Evolutionary conservation across 2,888 invertebrate genomes (phyloP).

Genomic region (Sphecodes monilicornis): DNA sequence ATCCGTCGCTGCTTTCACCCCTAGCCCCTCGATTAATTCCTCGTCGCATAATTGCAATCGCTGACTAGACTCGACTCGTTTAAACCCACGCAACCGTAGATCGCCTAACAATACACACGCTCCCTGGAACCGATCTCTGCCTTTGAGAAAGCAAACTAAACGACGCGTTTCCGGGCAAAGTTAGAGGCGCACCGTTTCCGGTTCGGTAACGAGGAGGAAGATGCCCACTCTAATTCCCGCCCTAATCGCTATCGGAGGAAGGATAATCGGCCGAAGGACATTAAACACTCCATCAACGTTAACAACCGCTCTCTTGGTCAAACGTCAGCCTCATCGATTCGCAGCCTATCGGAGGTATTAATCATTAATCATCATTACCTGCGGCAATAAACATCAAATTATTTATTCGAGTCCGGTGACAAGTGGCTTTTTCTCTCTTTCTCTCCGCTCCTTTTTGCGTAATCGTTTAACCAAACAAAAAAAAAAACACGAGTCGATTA

Average conservation of each 20-base stretch:
- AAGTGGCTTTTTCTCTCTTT: conserved; percentile 14
- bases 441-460: conserved; percentile 12
- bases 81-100: conserved; percentile 55
- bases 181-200: conserved; percentile 44
- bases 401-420: neutral
- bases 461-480: conserved; percentile 24
- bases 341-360: conserved; percentile 6
- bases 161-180: conserved; percentile 49
- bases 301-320: conserved; percentile 26
- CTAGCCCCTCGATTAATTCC: conserved; percentile 59
- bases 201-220: conserved; percentile 26
- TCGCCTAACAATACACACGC: conserved; percentile 54
- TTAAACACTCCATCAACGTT: conserved; percentile 41
- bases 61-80: conserved; percentile 60
- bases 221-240: conserved; percentile 34
- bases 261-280: conserved; percentile 46
- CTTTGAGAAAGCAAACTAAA: conserved; percentile 44
- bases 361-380: neutral
- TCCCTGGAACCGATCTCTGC: conserved; percentile 35
- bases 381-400: neutral
- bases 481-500: neutral
- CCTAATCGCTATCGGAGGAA: conserved; percentile 49
- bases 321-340: conserved; percentile 12
- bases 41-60: conserved; percentile 70
- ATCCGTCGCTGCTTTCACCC: conserved; percentile 68